Conservation (phyloP, 2,113 vertebrate species). For the Neogale vison region DNA sequence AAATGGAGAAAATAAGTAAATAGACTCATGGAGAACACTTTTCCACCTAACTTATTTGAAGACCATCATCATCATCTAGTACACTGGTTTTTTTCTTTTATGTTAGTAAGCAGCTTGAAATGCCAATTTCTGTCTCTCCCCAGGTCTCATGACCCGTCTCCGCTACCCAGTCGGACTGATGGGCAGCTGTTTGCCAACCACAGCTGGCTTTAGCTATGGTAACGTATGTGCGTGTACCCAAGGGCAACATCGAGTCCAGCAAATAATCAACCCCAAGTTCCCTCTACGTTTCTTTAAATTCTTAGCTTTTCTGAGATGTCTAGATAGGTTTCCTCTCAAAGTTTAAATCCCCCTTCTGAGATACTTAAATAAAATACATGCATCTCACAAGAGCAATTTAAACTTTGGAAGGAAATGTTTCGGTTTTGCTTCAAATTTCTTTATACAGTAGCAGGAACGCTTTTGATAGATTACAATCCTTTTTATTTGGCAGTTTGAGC, state of each 20-base stretch:
- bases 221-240: constrained; percentile 51
- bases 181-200: constrained; percentile 85
- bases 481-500: background rate
- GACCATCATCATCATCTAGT: background rate
- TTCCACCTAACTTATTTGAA: background rate
- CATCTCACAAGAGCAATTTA: background rate
- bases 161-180: constrained; percentile 87
- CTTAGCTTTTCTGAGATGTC: background rate
- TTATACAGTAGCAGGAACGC: background rate
- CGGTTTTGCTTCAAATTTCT: background rate
- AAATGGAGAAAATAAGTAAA: background rate
- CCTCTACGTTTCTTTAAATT: background rate
- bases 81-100: background rate
- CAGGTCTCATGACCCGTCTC: constrained; percentile 89
- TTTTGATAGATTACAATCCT: background rate
- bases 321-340: background rate
- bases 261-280: background rate
- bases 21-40: background rate
- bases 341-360: background rate
- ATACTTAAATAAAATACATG: constrained; percentile 37
- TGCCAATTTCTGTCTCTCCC: background rate
- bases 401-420: background rate
- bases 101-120: background rate
- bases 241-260: background rate
- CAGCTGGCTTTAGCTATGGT: constrained; percentile 89